Base-by-base conservation (phyloP, 2,797 vertebrate species). In the Momotus momota region DNA sequence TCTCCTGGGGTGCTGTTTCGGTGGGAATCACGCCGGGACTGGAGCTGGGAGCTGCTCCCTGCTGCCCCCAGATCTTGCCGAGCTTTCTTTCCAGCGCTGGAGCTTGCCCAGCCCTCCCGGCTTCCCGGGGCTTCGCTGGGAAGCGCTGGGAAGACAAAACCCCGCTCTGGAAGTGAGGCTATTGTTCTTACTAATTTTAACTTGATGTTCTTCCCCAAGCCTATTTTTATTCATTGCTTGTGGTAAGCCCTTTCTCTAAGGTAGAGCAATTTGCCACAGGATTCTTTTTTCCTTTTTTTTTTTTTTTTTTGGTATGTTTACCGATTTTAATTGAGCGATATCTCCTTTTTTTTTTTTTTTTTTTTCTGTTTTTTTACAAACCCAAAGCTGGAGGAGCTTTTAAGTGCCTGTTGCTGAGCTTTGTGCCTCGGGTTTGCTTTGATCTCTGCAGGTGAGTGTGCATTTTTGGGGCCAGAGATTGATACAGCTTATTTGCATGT, bases 121-220 rank as follows among this genome's bases (percentile, higher is more conserved):
- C 95, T 88, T 96, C 96, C 96, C 31, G 60, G 95, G 94, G 93
- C 86, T 96, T 41, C 71, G 6, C 74, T 91, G 95, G 83, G 93
- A 96, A 96, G 73, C n/a, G 46, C 64, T 86, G 87, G 65, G 92
- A 87, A 96, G 94, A 95, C 93, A 95, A 96, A 95, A 94, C 86
- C 86, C 90, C 5, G 66, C 91, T 94, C 95, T 95, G 91, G 90
- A 96, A 94, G 77, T 86, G 52, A 81, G 31, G 78, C 91, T 95
- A 93, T 97, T 96, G 83, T 96, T 97, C 91, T 91, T 96, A 94
- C 95, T 95, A 95, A 96, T 96, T 96, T 96, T 95, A 96, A 93
- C 96, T 96, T 52, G 49, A 70, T 95, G 93, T 94, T 96, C 92
- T 93, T 94, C 90, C 85, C 93, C 57, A 46, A 95, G 74, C 78